A percentile compares a stretch with the other conserved stretches of the same genome.
Evolutionary conservation across 2,113 vertebrate genomes (phyloP).

Genomic region (Aspidoscelis tigris): DNA sequence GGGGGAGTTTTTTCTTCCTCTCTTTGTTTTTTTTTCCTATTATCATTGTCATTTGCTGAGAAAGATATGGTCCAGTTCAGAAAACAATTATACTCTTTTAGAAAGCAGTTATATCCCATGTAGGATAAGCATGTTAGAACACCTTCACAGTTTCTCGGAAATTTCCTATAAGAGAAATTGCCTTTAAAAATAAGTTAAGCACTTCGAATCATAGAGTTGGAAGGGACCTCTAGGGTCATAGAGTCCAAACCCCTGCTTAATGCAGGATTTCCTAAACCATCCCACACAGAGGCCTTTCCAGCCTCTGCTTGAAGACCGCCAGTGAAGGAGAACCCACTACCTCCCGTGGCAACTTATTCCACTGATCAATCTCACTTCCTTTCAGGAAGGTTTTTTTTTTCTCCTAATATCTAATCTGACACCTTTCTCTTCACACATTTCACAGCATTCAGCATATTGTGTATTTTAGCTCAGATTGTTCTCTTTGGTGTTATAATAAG

Average conservation of each 20-base stretch:
- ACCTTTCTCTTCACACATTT: constrained; percentile 2
- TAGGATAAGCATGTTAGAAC: constrained; percentile 1
- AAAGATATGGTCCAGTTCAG: background rate
- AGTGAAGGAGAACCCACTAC: too few species aligned
- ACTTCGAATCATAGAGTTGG: background rate
- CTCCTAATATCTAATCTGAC: too few species aligned
- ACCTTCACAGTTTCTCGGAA: constrained; percentile 10
- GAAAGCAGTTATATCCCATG: constrained; percentile 6
- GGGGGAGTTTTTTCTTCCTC: too few species aligned
- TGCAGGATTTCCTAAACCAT: too few species aligned
- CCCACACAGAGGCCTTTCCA: too few species aligned
- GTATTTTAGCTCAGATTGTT: background rate
- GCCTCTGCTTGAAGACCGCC: too few species aligned
- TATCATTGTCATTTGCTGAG: background rate
- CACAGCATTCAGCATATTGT: background rate
- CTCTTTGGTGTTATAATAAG: constrained; percentile 2
- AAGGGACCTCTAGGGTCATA: too few species aligned
- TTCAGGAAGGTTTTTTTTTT: too few species aligned
- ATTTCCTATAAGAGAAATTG: background rate
- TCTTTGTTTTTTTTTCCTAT: background rate
- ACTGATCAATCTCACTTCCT: too few species aligned
- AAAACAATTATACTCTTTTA: constrained; percentile 18
- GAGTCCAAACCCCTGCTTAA: too few species aligned
- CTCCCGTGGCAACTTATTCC: too few species aligned
- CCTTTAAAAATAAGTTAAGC: constrained; percentile 6